phyloP scores from a whole-genome alignment of 2,888 invertebrate species.

The Xestia ashworthii region DNA sequence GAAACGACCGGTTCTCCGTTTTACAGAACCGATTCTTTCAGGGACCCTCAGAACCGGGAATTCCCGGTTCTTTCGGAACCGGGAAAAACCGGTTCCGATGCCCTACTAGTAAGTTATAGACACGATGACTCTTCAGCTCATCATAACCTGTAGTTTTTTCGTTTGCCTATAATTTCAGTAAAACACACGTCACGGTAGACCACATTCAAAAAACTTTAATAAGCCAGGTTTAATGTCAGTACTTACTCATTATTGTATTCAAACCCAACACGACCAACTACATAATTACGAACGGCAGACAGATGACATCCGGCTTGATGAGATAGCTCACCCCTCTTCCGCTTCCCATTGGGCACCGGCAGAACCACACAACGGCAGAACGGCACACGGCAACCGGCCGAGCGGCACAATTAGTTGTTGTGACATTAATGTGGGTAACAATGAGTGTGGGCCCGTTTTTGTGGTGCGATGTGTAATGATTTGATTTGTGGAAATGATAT shows the following conservation, averaged over 20 bases:
- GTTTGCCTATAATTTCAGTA: not conserved
- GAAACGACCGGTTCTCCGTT: too few relatives aligned
- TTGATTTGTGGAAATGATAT: constrained; percentile 30
- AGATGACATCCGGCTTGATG: constrained; percentile 65
- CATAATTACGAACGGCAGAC: constrained; percentile 54
- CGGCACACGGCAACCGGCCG: constrained; percentile 42
- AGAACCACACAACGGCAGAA: not conserved
- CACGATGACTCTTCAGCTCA: not conserved
- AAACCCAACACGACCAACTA: constrained; percentile 26
- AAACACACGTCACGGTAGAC: not conserved
- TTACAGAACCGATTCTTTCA: too few relatives aligned
- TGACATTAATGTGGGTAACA: constrained; percentile 52
- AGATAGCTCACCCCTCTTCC: constrained; percentile 68
- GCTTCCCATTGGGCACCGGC: constrained; percentile 59
- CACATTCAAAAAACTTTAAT: not conserved
- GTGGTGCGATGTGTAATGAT: constrained; percentile 17
- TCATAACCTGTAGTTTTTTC: not conserved
- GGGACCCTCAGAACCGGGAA: too few relatives aligned
- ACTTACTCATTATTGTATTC: constrained; percentile 11
- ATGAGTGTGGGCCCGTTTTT: constrained; percentile 29
- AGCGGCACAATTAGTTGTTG: constrained; percentile 55
- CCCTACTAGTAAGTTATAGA: not conserved
- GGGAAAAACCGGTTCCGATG: too few relatives aligned
- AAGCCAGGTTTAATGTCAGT: constrained; percentile 16
- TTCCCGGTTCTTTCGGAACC: too few relatives aligned